Evolutionary conservation across 2,888 invertebrate genomes (phyloP).

Genomic region (Cordilura impudica): DNA sequence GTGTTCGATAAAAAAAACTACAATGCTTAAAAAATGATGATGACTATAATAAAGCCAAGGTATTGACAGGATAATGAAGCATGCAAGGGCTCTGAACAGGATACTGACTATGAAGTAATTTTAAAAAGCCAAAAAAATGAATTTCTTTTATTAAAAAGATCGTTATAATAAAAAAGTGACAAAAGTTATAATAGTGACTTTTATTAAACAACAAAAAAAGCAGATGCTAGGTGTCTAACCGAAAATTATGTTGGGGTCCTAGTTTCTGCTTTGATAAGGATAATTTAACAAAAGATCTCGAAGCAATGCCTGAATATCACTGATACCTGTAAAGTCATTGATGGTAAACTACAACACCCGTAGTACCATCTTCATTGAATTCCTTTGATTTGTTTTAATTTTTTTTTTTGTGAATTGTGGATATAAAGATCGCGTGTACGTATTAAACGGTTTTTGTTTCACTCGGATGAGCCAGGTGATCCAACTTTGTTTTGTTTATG

Average conservation of each 20-base stretch:
- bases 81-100: slow-evolving; percentile 71
- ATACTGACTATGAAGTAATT: slow-evolving; percentile 22
- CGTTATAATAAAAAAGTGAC: slow-evolving; percentile 14
- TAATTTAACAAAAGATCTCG: slow-evolving; percentile 11
- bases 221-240: slow-evolving; percentile 40
- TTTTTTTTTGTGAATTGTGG: slow-evolving; percentile 11
- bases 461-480: slow-evolving; percentile 72
- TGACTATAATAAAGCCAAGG: slow-evolving; percentile 69
- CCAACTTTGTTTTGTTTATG: slow-evolving; percentile 63
- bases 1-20: slow-evolving; percentile 21
- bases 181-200: slow-evolving; percentile 3
- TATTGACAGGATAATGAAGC: slow-evolving; percentile 75
- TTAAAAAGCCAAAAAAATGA: slow-evolving; percentile 48
- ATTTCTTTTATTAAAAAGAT: slow-evolving; percentile 36
- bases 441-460: slow-evolving; percentile 31
- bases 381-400: neutral
- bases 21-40: slow-evolving; percentile 44
- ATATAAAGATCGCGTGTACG: slow-evolving; percentile 62
- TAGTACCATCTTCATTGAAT: neutral
- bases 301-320: neutral
- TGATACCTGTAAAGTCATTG: slow-evolving; percentile 33
- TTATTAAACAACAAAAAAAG: slow-evolving; percentile 10
- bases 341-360: neutral
- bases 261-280: neutral
- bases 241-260: slow-evolving; percentile 2